These are phyloP conservation scores for Drosophila cracens DNA, from an alignment of 2,888 invertebrate species.

Conservation along the genomic window DNA sequence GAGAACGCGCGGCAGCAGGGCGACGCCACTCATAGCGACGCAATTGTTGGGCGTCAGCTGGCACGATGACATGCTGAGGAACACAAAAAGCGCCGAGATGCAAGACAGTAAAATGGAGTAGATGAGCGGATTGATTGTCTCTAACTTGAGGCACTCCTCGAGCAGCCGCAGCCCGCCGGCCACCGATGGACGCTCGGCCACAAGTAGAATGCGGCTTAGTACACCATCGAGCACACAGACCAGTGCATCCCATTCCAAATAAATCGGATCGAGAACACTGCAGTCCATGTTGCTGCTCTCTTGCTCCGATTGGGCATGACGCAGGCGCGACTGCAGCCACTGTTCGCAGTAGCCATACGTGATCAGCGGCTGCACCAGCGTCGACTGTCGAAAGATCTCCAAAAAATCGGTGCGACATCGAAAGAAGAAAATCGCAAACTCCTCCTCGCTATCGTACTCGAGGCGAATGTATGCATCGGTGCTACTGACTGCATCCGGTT, in stretches of 20 bases:
- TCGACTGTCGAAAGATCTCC: constrained; percentile 92
- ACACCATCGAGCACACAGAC: constrained; percentile 92
- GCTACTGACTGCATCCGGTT: constrained; percentile 20
- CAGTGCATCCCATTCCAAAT: constrained; percentile 94
- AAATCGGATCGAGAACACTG: constrained; percentile 88
- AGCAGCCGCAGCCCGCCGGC: constrained; percentile 91
- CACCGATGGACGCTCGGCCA: constrained; percentile 90
- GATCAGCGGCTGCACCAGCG: constrained; percentile 91
- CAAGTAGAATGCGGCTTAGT: constrained; percentile 90
- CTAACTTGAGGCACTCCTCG: constrained; percentile 91
- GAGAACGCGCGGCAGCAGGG: constrained; percentile 91
- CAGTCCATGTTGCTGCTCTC: constrained; percentile 72
- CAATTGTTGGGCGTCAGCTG: constrained; percentile 88
- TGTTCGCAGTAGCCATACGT: constrained; percentile 93
- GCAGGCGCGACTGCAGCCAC: constrained; percentile 91
- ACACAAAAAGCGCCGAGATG: constrained; percentile 95
- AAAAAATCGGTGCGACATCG: constrained; percentile 92
- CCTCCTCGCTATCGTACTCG: constrained; percentile 96
- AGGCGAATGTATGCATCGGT: constrained; percentile 90
- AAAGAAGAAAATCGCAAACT: constrained; percentile 93
- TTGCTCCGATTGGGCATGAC: constrained; percentile 86
- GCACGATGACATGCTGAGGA: constrained; percentile 94
- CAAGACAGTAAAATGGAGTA: constrained; percentile 94
- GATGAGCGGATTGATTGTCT: constrained; percentile 92
- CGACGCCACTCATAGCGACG: constrained; percentile 88